Conservation (phyloP, 1,140 invertebrate genomes). For the Drosophila virilis region DNA sequence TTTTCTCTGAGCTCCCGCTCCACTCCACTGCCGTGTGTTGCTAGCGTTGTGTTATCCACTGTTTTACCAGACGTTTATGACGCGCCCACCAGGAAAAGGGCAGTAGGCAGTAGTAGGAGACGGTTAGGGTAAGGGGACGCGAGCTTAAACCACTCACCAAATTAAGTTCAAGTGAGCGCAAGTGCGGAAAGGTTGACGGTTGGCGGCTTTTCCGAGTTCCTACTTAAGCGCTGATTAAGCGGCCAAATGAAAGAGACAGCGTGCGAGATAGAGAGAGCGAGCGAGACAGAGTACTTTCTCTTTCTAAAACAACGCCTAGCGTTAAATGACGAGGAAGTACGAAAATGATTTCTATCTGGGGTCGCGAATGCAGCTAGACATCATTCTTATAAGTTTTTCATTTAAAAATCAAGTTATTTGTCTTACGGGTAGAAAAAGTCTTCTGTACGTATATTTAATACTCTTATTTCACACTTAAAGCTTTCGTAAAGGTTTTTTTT, state of each 20-base stretch:
- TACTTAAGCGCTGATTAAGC: constrained; percentile 54
- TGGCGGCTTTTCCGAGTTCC: constrained; percentile 36
- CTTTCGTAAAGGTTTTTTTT: no score
- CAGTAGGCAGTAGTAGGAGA: neutral
- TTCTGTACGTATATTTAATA: no score
- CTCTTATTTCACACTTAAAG: no score
- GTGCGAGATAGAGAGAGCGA: neutral
- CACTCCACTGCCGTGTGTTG: neutral
- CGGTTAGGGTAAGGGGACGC: neutral
- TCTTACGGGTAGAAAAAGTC: no score
- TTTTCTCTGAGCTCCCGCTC: neutral
- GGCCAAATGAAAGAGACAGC: neutral
- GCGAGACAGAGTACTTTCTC: neutral
- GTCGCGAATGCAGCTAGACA: neutral
- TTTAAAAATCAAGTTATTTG: neutral
- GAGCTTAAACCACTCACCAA: constrained; percentile 49
- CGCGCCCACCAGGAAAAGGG: constrained; percentile 5
- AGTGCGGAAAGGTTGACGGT: constrained; percentile 44
- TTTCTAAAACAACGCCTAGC: neutral
- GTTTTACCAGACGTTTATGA: constrained; percentile 41
- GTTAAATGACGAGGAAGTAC: constrained; percentile 6
- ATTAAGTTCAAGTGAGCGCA: constrained; percentile 57
- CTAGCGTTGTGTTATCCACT: constrained; percentile 10
- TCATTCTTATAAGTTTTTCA: neutral
- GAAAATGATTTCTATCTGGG: constrained; percentile 2